Evolutionary conservation across 2,888 invertebrate species (phyloP).

Genomic region (Drosophila diplacantha): DNA sequence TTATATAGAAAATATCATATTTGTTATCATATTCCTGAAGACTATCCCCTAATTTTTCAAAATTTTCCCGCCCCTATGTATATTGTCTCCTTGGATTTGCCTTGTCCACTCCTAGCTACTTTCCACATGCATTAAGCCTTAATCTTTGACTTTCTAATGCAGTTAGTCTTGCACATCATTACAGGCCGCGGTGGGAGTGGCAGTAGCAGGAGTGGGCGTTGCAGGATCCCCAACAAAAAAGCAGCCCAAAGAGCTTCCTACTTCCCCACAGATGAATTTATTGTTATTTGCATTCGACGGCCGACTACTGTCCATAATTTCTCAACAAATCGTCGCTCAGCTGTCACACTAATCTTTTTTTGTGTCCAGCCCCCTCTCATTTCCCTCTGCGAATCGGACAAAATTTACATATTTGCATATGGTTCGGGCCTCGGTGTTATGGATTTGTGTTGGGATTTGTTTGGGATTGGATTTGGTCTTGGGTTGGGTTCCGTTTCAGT

Average conservation of each 20-base stretch:
- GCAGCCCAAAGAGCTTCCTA: slow-evolving; percentile 47
- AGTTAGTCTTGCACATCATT: slow-evolving; percentile 65
- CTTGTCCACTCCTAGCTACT: slow-evolving; percentile 27
- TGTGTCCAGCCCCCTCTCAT: no score
- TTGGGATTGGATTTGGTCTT: slow-evolving; percentile 23
- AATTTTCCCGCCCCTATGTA: slow-evolving; percentile 2
- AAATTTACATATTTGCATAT: slow-evolving; percentile 60
- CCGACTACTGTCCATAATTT: slow-evolving; percentile 72
- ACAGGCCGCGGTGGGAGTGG: slow-evolving; percentile 27
- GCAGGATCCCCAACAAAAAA: slow-evolving; percentile 8
- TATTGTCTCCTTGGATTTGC: slow-evolving; percentile 2
- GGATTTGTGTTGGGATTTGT: slow-evolving; percentile 26
- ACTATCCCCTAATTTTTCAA: slow-evolving; percentile 23
- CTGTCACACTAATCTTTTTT: slow-evolving; percentile 68
- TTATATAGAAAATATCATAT: not conserved
- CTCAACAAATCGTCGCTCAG: slow-evolving; percentile 73
- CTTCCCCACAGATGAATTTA: slow-evolving; percentile 59
- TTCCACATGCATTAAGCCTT: slow-evolving; percentile 56
- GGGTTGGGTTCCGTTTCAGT: slow-evolving; percentile 30
- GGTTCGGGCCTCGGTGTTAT: slow-evolving; percentile 25
- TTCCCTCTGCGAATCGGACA: slow-evolving; percentile 3
- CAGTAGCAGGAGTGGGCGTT: slow-evolving; percentile 27
- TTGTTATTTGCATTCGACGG: slow-evolving; percentile 65
- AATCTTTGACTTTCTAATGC: slow-evolving; percentile 65
- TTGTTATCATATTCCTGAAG: slow-evolving; percentile 5